Percentiles rank a stretch among this genome's conserved stretches.
Evolutionary conservation across 2,888 invertebrate genomes (phyloP).

Genomic region (Hesperia comma): DNA sequence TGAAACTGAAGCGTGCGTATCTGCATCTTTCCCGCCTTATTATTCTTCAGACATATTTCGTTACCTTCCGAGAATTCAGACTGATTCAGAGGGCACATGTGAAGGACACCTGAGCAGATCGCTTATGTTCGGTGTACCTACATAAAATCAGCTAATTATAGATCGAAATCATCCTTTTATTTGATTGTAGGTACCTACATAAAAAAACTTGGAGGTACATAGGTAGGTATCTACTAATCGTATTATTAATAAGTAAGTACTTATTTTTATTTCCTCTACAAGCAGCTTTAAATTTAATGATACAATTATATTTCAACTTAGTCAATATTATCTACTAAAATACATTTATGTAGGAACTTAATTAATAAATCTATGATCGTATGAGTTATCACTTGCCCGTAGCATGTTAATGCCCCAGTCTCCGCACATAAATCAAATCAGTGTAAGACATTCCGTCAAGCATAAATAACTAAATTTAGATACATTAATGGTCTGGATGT

Average conservation of each 20-base stretch:
- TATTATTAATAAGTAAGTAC: too few relatives aligned
- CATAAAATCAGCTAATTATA: constrained; percentile 1
- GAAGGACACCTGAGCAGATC: constrained; percentile 21
- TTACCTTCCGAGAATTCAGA: constrained; percentile 49
- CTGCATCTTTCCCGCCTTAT: constrained; percentile 12
- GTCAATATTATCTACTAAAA: too few relatives aligned
- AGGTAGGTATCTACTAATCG: too few relatives aligned
- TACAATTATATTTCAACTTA: too few relatives aligned
- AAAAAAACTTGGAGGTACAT: too few relatives aligned
- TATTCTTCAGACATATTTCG: constrained; percentile 43
- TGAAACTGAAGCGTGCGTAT: constrained; percentile 22
- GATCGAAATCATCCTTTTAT: too few relatives aligned
- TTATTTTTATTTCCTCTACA: too few relatives aligned
- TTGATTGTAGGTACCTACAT: too few relatives aligned
- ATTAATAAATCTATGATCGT: neutral
- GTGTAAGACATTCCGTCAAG: constrained; percentile 17
- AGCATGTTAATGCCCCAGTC: constrained; percentile 1
- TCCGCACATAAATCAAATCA: constrained; percentile 17
- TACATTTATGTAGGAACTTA: too few relatives aligned
- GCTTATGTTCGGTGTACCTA: constrained; percentile 1
- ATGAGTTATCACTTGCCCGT: neutral
- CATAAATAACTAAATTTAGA: constrained; percentile 33
- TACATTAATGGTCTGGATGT: constrained; percentile 33
- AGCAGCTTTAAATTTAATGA: too few relatives aligned
- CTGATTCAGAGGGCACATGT: constrained; percentile 50